A percentile compares a stretch with the other conserved stretches of the same genome.
These are phyloP conservation scores for Pachliopta kotzebuea DNA, from an alignment of 2,888 invertebrate species.

Conservation along the genomic window DNA sequence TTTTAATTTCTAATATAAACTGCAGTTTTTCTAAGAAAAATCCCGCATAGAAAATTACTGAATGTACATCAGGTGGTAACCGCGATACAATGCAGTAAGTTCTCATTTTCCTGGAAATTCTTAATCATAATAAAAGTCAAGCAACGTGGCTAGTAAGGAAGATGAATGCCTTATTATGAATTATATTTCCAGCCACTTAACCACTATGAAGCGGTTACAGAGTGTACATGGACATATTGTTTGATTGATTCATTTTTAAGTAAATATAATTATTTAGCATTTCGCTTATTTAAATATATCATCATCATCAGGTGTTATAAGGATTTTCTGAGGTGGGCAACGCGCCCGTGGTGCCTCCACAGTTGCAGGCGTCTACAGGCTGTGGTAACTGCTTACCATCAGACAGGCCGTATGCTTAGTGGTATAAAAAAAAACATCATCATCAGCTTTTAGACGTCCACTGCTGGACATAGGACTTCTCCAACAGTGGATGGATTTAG, in stretches of 20 bases:
- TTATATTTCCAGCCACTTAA: constrained; percentile 1
- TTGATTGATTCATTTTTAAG: not conserved
- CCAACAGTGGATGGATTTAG: no score
- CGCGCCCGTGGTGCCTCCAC: no score
- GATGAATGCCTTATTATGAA: constrained; percentile 20
- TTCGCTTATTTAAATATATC: no score
- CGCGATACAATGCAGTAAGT: constrained; percentile 8
- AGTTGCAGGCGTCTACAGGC: no score
- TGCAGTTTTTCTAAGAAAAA: constrained; percentile 1
- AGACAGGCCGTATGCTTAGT: no score
- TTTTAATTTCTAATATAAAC: not conserved
- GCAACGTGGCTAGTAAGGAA: constrained; percentile 20
- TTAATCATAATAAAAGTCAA: constrained; percentile 27
- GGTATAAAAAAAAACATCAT: no score
- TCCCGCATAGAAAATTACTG: constrained; percentile 1
- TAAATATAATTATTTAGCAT: no score
- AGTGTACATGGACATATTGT: not conserved
- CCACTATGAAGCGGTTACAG: not conserved
- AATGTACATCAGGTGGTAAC: not conserved
- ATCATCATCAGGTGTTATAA: no score
- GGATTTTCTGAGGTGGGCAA: no score
- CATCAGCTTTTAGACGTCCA: no score
- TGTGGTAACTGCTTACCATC: no score
- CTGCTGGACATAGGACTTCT: no score
- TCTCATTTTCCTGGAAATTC: constrained; percentile 17